phyloP scores from a whole-genome alignment of 2,797 vertebrate species.

The Peromyscus aztecus region DNA sequence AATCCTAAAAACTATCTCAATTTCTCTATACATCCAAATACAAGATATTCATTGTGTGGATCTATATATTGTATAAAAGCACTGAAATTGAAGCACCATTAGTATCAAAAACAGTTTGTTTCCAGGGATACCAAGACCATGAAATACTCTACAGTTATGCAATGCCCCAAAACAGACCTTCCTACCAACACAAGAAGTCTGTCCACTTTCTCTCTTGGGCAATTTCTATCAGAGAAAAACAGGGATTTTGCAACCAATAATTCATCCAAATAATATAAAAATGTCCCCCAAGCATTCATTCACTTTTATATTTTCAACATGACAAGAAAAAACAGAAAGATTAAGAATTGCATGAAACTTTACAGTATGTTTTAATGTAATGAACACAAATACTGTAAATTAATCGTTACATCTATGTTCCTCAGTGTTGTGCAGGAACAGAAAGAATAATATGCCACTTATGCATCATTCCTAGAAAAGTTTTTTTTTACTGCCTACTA shows the following conservation, averaged over 20 bases:
- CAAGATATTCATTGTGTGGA: slow-evolving; percentile 77
- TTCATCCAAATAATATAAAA: slow-evolving; percentile 60
- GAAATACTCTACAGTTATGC: slow-evolving; percentile 64
- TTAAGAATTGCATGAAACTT: slow-evolving; percentile 11
- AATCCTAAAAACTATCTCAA: slow-evolving; percentile 13
- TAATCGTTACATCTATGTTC: slow-evolving; percentile 42
- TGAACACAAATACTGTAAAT: slow-evolving; percentile 45
- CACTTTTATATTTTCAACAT: slow-evolving; percentile 77
- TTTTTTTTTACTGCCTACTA: slow-evolving; percentile 29
- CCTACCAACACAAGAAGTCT: slow-evolving; percentile 66
- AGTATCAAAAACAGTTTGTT: slow-evolving; percentile 71
- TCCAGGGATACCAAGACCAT: slow-evolving; percentile 81
- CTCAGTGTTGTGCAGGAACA: not conserved
- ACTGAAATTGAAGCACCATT: slow-evolving; percentile 75
- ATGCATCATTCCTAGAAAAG: slow-evolving; percentile 30
- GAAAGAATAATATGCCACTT: slow-evolving; percentile 40
- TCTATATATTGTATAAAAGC: slow-evolving; percentile 75
- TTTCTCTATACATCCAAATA: not conserved
- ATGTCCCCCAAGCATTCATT: slow-evolving; percentile 79
- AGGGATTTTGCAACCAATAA: slow-evolving; percentile 44
- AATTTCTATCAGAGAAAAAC: slow-evolving; percentile 64
- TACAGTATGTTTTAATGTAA: slow-evolving; percentile 7
- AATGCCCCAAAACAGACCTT: slow-evolving; percentile 65
- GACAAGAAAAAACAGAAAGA: slow-evolving; percentile 71
- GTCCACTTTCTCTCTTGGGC: slow-evolving; percentile 69